Conservation (phyloP, 2,888 invertebrate species). For the Cremastinae sp. region DNA sequence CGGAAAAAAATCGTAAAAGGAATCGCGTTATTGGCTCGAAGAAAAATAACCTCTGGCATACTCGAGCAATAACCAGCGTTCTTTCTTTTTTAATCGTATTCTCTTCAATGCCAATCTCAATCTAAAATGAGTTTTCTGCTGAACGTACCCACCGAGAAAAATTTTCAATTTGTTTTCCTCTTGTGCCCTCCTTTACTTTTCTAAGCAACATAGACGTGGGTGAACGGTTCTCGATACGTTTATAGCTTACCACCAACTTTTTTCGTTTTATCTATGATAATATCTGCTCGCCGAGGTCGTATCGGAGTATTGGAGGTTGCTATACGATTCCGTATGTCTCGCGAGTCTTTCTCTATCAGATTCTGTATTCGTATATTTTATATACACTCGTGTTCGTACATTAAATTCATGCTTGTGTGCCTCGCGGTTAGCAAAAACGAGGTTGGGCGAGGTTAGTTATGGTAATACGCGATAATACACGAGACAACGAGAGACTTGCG, state of each 20-base stretch:
- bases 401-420: no score
- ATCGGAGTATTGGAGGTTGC: conserved; percentile 47
- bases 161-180: no score
- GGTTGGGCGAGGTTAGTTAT: conserved; percentile 65
- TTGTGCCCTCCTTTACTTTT: no score
- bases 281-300: conserved; percentile 47
- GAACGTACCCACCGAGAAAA: no score
- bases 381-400: neutral
- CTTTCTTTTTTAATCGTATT: neutral
- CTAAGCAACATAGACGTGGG: no score
- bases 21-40: no score
- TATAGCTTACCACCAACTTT: neutral
- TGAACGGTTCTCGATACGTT: no score
- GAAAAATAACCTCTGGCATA: no score
- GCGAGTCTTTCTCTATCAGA: conserved; percentile 38
- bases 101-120: neutral
- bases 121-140: neutral
- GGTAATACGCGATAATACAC: conserved; percentile 53
- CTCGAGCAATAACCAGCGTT: no score
- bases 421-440: conserved; percentile 24
- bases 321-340: conserved; percentile 45
- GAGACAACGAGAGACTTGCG: neutral
- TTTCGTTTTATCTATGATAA: conserved; percentile 45
- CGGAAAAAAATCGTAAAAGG: no score
- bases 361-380: neutral